Conservation (phyloP, 2,113 vertebrate species). For the Sigmodon hispidus region DNA sequence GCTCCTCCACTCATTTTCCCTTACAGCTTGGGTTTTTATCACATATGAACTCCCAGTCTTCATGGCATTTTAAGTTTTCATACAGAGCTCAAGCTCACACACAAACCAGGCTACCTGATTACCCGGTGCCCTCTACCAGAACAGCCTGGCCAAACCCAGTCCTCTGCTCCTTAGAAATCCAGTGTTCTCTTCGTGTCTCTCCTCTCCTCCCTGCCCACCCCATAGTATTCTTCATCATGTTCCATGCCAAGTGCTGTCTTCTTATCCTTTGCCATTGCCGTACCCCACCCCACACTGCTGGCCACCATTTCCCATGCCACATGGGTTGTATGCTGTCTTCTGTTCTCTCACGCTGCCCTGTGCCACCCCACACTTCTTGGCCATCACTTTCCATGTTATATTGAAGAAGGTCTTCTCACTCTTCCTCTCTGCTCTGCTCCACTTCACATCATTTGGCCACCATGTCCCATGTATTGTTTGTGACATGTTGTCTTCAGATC, state of each 20-base stretch:
- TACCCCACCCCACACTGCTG: too few relatives aligned
- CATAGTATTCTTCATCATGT: accelerated
- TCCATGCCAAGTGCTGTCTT: too few relatives aligned
- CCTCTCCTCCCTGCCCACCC: accelerated
- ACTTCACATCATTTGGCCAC: neutral
- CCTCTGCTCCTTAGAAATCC: neutral
- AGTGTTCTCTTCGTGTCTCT: neutral
- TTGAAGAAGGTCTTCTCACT: neutral
- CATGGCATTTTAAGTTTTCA: neutral
- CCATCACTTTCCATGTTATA: neutral
- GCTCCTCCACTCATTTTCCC: neutral
- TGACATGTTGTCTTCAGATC: neutral
- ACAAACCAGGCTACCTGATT: neutral
- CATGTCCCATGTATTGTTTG: neutral
- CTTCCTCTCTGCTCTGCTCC: neutral
- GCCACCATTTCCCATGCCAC: neutral
- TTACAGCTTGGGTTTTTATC: neutral
- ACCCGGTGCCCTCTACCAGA: neutral
- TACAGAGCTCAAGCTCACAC: neutral
- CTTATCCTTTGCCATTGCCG: neutral
- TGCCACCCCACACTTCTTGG: accelerated
- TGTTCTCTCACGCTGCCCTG: neutral
- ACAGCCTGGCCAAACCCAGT: neutral
- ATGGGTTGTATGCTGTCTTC: neutral
- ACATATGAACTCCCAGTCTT: neutral